Conservation (phyloP, 2,888 invertebrate species). For the Amphipoea oculea region DNA sequence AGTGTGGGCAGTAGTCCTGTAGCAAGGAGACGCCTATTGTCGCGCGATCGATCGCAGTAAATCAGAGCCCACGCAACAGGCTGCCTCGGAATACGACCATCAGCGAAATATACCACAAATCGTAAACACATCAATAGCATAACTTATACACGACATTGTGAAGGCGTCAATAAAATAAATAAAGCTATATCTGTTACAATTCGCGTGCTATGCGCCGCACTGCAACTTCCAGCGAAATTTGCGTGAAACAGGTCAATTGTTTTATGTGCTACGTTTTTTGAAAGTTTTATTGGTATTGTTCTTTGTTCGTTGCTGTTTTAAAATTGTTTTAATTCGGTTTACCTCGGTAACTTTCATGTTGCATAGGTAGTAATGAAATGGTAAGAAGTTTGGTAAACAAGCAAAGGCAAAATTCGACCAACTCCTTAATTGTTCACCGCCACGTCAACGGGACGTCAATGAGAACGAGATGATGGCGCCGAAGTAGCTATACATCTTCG, state of each 20-base stretch:
- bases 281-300: constrained; percentile 43
- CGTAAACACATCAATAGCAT: constrained; percentile 75
- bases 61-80: constrained; percentile 84
- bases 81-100: constrained; percentile 70
- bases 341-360: constrained; percentile 10
- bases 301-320: constrained; percentile 40
- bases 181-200: constrained; percentile 66
- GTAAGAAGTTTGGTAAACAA: constrained; percentile 17
- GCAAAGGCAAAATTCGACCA: not conserved
- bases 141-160: constrained; percentile 74
- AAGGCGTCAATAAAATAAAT: constrained; percentile 82
- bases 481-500: not conserved
- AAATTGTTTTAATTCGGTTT: constrained; percentile 20
- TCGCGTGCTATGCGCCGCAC: constrained; percentile 50
- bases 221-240: constrained; percentile 49
- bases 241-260: constrained; percentile 52
- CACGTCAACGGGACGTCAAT: not conserved
- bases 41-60: constrained; percentile 74
- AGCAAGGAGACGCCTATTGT: constrained; percentile 68
- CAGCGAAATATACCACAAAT: constrained; percentile 66
- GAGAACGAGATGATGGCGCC: not conserved
- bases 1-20: constrained; percentile 64
- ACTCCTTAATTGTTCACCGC: not conserved
- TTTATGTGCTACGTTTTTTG: constrained; percentile 37
- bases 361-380: constrained; percentile 4